Evolutionary conservation across 2,888 invertebrate genomes (phyloP).

Genomic region (Microplitis manilae): DNA sequence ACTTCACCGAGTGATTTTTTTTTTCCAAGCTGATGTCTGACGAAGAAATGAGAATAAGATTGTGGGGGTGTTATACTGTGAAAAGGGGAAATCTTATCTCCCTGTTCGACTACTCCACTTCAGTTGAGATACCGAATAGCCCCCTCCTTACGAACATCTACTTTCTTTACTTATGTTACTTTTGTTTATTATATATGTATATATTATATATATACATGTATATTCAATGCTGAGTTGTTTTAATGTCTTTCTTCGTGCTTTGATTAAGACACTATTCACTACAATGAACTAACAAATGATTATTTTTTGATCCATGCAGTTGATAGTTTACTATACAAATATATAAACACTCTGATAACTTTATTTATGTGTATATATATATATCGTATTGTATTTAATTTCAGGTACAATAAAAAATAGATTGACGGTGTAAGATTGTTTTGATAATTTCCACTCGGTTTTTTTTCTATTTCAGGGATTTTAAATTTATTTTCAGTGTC

Average conservation of each 20-base stretch:
- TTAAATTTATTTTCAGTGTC: no score
- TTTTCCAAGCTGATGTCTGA: not conserved
- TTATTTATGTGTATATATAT: no score
- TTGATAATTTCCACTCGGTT: no score
- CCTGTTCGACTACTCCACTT: slow-evolving; percentile 65
- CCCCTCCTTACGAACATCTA: slow-evolving; percentile 4
- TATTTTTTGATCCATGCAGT: no score
- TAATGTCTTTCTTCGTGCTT: slow-evolving; percentile 67
- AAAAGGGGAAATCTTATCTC: slow-evolving; percentile 68
- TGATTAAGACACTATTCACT: not conserved
- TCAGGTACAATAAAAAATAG: no score
- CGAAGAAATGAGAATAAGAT: not conserved
- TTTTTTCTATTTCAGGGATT: no score
- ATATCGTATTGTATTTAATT: no score
- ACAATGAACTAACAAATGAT: not conserved
- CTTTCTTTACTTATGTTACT: not conserved
- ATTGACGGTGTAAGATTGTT: no score
- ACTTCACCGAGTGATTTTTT: slow-evolving; percentile 4
- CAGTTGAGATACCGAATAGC: slow-evolving; percentile 61
- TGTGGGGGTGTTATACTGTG: slow-evolving; percentile 36
- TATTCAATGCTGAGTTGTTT: slow-evolving; percentile 55
- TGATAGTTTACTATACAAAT: no score
- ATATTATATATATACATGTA: not conserved
- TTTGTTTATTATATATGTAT: not conserved
- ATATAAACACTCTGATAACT: no score